phyloP scores from a whole-genome alignment of 2,888 invertebrate species.

The Cephus pulcher region DNA sequence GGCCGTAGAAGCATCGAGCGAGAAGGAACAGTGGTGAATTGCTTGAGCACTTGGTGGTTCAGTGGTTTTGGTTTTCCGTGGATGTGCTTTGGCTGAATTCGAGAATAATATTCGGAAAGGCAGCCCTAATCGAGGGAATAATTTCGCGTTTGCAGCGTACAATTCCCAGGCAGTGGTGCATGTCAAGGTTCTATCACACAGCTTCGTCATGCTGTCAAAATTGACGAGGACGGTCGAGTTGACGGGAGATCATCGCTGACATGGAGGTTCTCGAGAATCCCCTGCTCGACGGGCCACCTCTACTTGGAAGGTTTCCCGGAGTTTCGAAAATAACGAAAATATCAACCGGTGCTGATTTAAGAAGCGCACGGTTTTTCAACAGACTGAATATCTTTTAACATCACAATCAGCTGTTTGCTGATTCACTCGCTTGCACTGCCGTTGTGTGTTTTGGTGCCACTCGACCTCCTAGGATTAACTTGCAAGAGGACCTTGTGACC shows the following conservation, averaged over 20 bases:
- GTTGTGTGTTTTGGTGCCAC: not conserved
- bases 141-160: slow-evolving; percentile 9
- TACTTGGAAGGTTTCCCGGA: slow-evolving; percentile 35
- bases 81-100: slow-evolving; percentile 31
- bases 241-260: slow-evolving; percentile 43
- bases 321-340: slow-evolving; percentile 21
- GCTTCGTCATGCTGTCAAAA: slow-evolving; percentile 46
- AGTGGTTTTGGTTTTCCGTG: slow-evolving; percentile 25
- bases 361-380: slow-evolving; percentile 25
- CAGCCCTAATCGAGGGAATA: slow-evolving; percentile 22
- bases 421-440: not conserved
- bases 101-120: slow-evolving; percentile 25
- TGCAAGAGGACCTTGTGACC: not conserved
- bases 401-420: slow-evolving; percentile 16
- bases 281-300: slow-evolving; percentile 39
- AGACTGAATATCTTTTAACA: slow-evolving; percentile 21
- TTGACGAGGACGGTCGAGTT: slow-evolving; percentile 35
- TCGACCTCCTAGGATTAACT: slow-evolving; percentile 1
- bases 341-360: slow-evolving; percentile 6
- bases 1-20: slow-evolving; percentile 33
- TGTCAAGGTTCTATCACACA: slow-evolving; percentile 7
- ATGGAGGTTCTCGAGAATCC: slow-evolving; percentile 44
- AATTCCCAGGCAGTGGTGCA: not conserved
- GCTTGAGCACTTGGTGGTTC: slow-evolving; percentile 30
- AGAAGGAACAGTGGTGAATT: slow-evolving; percentile 44